Evolutionary conservation across 2,888 invertebrate genomes (phyloP), one percentile per base, ranked within the genome.

Genomic region (Cosmia trapezina): DNA sequence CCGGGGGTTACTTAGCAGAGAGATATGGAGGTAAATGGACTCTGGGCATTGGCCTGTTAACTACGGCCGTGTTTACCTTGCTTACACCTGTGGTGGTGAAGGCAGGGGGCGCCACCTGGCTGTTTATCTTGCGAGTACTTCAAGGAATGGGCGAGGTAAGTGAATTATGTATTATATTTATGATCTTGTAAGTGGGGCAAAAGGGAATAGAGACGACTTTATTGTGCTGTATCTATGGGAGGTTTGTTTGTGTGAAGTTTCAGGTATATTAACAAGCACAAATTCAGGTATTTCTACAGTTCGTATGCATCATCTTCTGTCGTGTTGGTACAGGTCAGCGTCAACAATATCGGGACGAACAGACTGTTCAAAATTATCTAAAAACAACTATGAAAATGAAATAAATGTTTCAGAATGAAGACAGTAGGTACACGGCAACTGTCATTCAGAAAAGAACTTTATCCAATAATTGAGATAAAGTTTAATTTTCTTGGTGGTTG

Each of bases 21-120:
- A 97, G 96, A 88, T 98, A 98, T 84, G 99, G 99, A 53, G 98
- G 98, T 9, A 98, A 98, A 94, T 98, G 98, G 96, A 97, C 98
- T 2, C 94, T 98, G 70, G 98, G 98, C 0, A 94, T 98, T 60
- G 99, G 98, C 11, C 97, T 99, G 22, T 93, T 98, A 12, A 97
- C 97, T 49, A 98, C 98, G 0, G 98, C 98, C 0, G 88, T 98
- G 28, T 98, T 98, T 86, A 98, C 98, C 0, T 89, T 98, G 9
- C 89, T 98, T 2, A 98, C 98, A 0, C 99, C 99, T 0, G 76
- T 97, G 11, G 97, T 97, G 6, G 98, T 98, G 0, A 95, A 96
- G 19, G 89, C 94, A 14, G 96, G 97, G 9, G 97, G 97, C 1
- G 95, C 97, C 0, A 95, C 95, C 2, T 95, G 96, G 91, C 92